Conservation (phyloP, 2,113 vertebrate genomes). For the Prinia subflava region DNA sequence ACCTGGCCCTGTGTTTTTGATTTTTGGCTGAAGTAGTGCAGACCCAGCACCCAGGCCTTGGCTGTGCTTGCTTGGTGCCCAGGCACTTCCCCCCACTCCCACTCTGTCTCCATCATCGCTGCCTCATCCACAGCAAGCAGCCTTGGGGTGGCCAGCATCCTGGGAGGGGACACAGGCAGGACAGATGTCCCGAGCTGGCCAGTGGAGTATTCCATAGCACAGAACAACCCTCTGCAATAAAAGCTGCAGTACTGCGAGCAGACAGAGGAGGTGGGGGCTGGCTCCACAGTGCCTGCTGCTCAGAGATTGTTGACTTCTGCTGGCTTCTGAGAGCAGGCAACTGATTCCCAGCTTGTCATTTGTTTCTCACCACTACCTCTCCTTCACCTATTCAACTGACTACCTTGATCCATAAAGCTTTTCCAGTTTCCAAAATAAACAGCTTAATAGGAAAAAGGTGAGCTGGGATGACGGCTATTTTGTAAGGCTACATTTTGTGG, state of each 20-base stretch:
- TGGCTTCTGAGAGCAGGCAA: not conserved
- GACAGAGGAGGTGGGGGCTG: not conserved
- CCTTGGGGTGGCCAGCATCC: not conserved
- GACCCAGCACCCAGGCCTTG: not conserved
- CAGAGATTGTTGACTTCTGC: not conserved
- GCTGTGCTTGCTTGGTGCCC: accelerated
- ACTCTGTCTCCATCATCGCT: not conserved
- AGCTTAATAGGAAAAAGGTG: not conserved
- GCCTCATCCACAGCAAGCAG: not conserved
- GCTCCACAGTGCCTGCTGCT: not conserved
- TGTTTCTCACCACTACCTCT: not conserved
- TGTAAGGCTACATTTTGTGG: not conserved
- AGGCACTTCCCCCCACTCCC: no score
- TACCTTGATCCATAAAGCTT: not conserved
- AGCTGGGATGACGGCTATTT: not conserved
- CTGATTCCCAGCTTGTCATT: not conserved
- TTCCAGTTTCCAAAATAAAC: not conserved
- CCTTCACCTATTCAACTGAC: not conserved
- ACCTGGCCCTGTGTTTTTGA: not conserved
- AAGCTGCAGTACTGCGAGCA: not conserved
- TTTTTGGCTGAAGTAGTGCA: not conserved
- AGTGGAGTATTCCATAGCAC: not conserved
- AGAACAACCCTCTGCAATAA: not conserved
- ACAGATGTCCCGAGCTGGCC: not conserved
- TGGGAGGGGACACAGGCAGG: accelerated